Percentiles rank a stretch among this genome's conserved stretches.
phyloP scores from a whole-genome alignment of 1,140 invertebrate genomes.

The Drosophila kohkoa region DNA sequence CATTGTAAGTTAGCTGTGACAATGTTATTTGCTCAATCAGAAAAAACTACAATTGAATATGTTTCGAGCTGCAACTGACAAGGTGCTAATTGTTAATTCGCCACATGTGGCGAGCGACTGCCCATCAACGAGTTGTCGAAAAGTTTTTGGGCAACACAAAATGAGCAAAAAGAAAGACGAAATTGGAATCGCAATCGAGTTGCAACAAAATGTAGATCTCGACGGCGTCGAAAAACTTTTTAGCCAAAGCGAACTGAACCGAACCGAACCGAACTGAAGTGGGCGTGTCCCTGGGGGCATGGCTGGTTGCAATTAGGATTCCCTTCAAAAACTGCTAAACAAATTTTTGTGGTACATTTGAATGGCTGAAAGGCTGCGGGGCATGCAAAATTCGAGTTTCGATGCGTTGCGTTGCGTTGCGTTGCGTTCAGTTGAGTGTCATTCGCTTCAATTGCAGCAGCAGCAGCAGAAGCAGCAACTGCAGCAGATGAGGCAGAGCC shows the following conservation, averaged over 20 bases:
- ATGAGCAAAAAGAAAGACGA: constrained; percentile 1
- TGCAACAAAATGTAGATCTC: neutral
- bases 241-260: neutral
- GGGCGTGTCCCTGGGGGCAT: neutral
- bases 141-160: neutral
- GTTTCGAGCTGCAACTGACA: no score
- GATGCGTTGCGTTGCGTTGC: neutral
- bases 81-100: neutral
- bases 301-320: constrained; percentile 24
- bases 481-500: constrained; percentile 5
- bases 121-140: neutral
- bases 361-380: constrained; percentile 4
- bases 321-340: constrained; percentile 31
- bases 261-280: neutral
- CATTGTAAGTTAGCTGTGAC: no score
- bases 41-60: no score
- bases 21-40: no score
- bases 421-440: neutral
- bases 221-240: neutral
- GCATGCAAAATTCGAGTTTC: neutral
- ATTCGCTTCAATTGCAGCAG: constrained; percentile 1
- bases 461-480: constrained; percentile 5
- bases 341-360: constrained; percentile 16
- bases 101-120: neutral
- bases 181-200: neutral